These are phyloP conservation scores for Thera obeliscata DNA, from an alignment of 2,888 invertebrate genomes.

Conservation along the genomic window DNA sequence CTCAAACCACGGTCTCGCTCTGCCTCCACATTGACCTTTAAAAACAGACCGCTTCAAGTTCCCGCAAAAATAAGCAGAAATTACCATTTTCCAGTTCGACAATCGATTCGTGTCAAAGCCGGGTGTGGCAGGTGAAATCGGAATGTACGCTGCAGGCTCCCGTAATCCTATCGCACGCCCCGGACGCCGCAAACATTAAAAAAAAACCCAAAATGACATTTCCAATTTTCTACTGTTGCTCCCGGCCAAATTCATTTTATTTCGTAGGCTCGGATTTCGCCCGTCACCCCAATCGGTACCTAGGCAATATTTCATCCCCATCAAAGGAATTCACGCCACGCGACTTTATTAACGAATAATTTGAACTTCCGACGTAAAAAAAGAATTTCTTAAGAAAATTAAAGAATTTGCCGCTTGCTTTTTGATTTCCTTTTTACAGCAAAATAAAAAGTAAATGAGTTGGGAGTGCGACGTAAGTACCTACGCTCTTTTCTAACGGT, in stretches of 20 bases:
- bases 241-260: constrained; percentile 81
- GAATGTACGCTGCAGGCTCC: constrained; percentile 58
- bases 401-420: constrained; percentile 67
- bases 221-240: constrained; percentile 85
- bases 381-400: constrained; percentile 73
- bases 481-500: constrained; percentile 40
- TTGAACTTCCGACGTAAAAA: constrained; percentile 64
- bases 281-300: constrained; percentile 63
- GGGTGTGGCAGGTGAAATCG: constrained; percentile 64
- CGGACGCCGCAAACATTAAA: constrained; percentile 81
- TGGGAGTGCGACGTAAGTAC: constrained; percentile 52
- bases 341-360: constrained; percentile 77
- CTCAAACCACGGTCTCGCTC: neutral
- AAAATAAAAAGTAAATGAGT: constrained; percentile 66
- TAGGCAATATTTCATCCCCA: constrained; percentile 79
- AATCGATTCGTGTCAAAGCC: constrained; percentile 69
- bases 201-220: constrained; percentile 84
- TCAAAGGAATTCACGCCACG: constrained; percentile 73
- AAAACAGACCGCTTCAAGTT: constrained; percentile 21
- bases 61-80: constrained; percentile 41
- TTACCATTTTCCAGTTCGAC: constrained; percentile 64
- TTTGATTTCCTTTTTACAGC: constrained; percentile 63
- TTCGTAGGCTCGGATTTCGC: constrained; percentile 76
- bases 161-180: constrained; percentile 72
- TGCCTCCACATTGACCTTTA: constrained; percentile 15